Conservation (phyloP, 92 coral and sea anemone genomes). For the Siderastrea siderea region DNA sequence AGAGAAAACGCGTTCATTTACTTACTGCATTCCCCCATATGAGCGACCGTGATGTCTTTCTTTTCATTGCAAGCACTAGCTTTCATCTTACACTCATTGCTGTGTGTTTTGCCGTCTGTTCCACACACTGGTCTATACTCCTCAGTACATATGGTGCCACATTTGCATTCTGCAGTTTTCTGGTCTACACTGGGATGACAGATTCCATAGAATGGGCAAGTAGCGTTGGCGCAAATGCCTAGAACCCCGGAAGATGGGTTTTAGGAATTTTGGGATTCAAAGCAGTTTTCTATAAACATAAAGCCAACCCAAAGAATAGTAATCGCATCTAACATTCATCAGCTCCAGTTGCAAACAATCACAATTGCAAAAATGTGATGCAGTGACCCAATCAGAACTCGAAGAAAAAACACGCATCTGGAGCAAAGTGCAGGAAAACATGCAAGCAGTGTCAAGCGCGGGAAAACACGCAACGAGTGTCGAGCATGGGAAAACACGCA, state of each 20-base stretch:
- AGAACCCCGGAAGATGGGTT: neutral
- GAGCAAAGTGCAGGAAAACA: no score
- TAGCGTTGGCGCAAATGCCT: neutral
- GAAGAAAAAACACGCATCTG: no score
- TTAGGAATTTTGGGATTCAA: neutral
- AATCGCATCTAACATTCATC: no score
- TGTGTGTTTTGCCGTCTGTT: slow-evolving; percentile 28
- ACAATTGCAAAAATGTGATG: no score
- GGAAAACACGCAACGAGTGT: no score
- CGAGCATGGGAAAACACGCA: no score
- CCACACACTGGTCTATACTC: slow-evolving; percentile 32
- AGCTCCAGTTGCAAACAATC: no score
- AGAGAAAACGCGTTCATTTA: neutral
- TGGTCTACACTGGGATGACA: neutral
- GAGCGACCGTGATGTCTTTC: neutral
- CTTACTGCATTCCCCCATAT: slow-evolving; percentile 34
- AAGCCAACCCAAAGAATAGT: no score
- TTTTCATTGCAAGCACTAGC: slow-evolving; percentile 4
- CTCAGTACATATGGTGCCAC: slow-evolving; percentile 1
- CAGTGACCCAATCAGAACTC: no score
- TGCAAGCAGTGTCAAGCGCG: no score
- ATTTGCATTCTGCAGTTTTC: slow-evolving; percentile 11
- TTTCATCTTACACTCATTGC: slow-evolving; percentile 24
- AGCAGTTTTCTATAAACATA: neutral
- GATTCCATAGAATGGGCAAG: neutral